Percentiles rank a stretch among this genome's conserved stretches.
Conservation (phyloP, 1,140 invertebrate genomes). For the Bombus pascuorum region DNA sequence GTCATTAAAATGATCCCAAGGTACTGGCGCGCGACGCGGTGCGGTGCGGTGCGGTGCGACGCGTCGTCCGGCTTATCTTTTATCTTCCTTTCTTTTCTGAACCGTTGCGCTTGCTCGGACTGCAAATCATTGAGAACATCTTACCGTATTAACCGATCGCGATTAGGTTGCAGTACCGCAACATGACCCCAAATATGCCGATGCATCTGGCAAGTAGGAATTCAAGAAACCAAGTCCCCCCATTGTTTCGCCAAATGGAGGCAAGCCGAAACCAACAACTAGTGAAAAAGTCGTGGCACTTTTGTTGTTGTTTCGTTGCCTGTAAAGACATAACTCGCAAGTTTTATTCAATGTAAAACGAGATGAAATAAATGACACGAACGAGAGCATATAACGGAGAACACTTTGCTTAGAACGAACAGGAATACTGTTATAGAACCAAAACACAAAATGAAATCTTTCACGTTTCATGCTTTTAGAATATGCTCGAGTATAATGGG, state of each 20-base stretch:
- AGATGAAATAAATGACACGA: neutral
- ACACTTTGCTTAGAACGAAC: too few species aligned
- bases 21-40: too few species aligned
- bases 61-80: neutral
- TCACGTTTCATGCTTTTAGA: too few species aligned
- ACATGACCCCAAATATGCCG: conserved; percentile 51
- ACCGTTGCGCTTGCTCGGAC: neutral
- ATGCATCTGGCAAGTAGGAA: conserved; percentile 35
- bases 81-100: conserved; percentile 12
- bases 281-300: neutral
- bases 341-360: neutral
- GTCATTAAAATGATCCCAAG: conserved; percentile 34
- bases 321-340: neutral
- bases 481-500: too few species aligned
- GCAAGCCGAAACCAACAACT: neutral
- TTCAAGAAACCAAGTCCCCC: neutral
- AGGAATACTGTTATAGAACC: too few species aligned
- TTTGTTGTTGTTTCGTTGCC: neutral
- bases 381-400: too few species aligned
- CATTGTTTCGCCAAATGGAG: conserved; percentile 32
- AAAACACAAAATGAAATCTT: too few species aligned
- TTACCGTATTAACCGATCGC: conserved; percentile 59
- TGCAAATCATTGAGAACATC: conserved; percentile 31
- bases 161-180: conserved; percentile 62
- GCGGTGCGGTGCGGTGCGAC: neutral